phyloP scores from a whole-genome alignment of 2,888 invertebrate species.

The Nymphalis c-album region DNA sequence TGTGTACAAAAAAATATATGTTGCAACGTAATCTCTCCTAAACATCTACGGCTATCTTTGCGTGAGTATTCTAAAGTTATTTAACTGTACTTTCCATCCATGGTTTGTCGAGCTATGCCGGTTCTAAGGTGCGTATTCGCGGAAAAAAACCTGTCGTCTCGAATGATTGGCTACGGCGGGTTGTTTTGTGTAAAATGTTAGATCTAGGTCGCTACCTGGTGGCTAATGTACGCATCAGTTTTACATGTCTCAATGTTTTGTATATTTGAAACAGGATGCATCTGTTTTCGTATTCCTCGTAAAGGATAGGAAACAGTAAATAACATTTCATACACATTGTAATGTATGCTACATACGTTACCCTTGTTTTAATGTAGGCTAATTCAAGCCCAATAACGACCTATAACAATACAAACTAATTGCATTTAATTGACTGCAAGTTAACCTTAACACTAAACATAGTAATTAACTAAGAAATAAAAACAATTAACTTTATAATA shows the following conservation, averaged over 20 bases:
- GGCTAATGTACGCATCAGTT: slow-evolving; percentile 17
- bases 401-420: slow-evolving; percentile 11
- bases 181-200: slow-evolving; percentile 48
- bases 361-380: slow-evolving; percentile 5
- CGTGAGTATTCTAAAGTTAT: slow-evolving; percentile 64
- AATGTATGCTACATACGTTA: neutral
- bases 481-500: neutral
- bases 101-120: slow-evolving; percentile 58
- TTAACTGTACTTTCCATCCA: slow-evolving; percentile 75
- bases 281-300: slow-evolving; percentile 4
- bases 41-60: slow-evolving; percentile 55
- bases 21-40: slow-evolving; percentile 49
- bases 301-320: neutral
- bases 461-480: neutral
- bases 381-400: slow-evolving; percentile 10
- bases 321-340: neutral
- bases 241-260: slow-evolving; percentile 17
- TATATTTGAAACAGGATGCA: slow-evolving; percentile 6
- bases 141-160: slow-evolving; percentile 64
- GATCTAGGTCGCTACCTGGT: slow-evolving; percentile 52
- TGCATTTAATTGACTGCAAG: slow-evolving; percentile 8
- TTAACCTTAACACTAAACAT: slow-evolving; percentile 1
- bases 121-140: slow-evolving; percentile 63
- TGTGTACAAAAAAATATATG: slow-evolving; percentile 42
- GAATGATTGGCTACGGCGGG: slow-evolving; percentile 49